A percentile compares a stretch with the other conserved stretches of the same genome.
phyloP scores from a whole-genome alignment of 2,888 invertebrate species.

The Caenorhabditis auriculariae region DNA sequence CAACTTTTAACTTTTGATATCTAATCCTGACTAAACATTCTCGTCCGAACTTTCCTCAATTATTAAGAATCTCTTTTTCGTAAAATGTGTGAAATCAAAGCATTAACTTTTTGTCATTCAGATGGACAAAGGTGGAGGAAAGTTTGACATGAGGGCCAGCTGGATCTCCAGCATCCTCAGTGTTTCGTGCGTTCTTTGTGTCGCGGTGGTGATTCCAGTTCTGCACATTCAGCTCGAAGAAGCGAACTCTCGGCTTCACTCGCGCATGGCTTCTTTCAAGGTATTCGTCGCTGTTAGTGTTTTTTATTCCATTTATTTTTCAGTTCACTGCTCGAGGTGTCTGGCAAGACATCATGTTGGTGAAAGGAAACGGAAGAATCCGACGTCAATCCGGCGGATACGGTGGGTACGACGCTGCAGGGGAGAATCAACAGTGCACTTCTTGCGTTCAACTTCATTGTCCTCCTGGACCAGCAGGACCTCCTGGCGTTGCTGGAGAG shows the following conservation, averaged over 20 bases:
- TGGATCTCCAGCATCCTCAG: slow-evolving; percentile 44
- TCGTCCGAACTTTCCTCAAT: background rate
- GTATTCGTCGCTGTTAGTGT: no score
- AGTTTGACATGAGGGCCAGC: slow-evolving; percentile 29
- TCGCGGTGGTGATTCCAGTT: slow-evolving; percentile 48
- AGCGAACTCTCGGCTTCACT: slow-evolving; percentile 51
- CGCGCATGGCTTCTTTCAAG: slow-evolving; percentile 59
- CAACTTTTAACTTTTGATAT: background rate
- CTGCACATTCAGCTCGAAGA: slow-evolving; percentile 50
- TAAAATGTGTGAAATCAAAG: background rate
- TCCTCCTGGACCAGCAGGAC: slow-evolving; percentile 61
- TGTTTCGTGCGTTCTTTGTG: slow-evolving; percentile 40
- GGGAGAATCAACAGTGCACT: slow-evolving; percentile 55
- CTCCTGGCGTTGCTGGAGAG: slow-evolving; percentile 61
- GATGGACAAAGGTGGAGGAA: slow-evolving; percentile 3
- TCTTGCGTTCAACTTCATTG: slow-evolving; percentile 61
- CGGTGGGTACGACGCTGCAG: slow-evolving; percentile 14
- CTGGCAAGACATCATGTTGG: slow-evolving; percentile 59
- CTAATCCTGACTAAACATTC: background rate
- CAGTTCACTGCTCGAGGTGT: slow-evolving; percentile 57
- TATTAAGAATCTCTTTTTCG: no score
- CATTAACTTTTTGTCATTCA: slow-evolving; percentile 4
- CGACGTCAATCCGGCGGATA: slow-evolving; percentile 49
- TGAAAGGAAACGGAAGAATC: slow-evolving; percentile 46
- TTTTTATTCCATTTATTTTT: no score